These are phyloP conservation scores for Volucella zonaria DNA, from an alignment of 2,888 invertebrate genomes.

Conservation along the genomic window DNA sequence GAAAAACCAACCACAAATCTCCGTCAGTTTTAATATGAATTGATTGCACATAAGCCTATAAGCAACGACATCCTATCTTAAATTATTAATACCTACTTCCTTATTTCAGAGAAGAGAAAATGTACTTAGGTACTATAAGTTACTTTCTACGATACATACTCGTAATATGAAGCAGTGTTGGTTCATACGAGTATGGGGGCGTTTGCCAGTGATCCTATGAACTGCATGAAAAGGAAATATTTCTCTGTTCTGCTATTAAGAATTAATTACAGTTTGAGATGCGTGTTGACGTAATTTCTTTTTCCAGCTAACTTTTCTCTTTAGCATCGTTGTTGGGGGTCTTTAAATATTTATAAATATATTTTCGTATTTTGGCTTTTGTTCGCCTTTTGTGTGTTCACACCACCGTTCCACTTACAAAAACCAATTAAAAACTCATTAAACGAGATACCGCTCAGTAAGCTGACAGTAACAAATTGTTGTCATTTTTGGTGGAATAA, in stretches of 20 bases:
- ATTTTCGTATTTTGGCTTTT: constrained; percentile 59
- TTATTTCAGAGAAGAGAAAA: constrained; percentile 30
- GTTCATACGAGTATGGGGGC: constrained; percentile 18
- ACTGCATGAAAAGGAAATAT: constrained; percentile 37
- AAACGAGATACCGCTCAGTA: constrained; percentile 63
- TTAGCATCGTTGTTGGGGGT: constrained; percentile 5
- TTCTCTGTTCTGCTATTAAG: constrained; percentile 36
- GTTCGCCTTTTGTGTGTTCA: constrained; percentile 61
- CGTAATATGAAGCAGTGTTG: background rate
- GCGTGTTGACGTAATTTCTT: constrained; percentile 60
- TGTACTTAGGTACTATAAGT: constrained; percentile 27
- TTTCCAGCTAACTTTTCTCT: constrained; percentile 21
- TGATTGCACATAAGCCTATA: constrained; percentile 67
- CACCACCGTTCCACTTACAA: constrained; percentile 55
- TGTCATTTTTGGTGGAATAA: constrained; percentile 68
- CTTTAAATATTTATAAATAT: constrained; percentile 50
- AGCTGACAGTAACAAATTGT: constrained; percentile 69
- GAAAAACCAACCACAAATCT: constrained; percentile 58
- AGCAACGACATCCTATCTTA: constrained; percentile 56
- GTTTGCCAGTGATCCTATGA: constrained; percentile 37
- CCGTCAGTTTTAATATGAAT: constrained; percentile 66
- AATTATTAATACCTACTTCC: constrained; percentile 63
- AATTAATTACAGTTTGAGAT: constrained; percentile 62
- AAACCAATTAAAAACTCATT: constrained; percentile 72
- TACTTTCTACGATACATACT: constrained; percentile 30